Conservation (phyloP, 2,888 invertebrate genomes). For the Cremastinae sp. region DNA sequence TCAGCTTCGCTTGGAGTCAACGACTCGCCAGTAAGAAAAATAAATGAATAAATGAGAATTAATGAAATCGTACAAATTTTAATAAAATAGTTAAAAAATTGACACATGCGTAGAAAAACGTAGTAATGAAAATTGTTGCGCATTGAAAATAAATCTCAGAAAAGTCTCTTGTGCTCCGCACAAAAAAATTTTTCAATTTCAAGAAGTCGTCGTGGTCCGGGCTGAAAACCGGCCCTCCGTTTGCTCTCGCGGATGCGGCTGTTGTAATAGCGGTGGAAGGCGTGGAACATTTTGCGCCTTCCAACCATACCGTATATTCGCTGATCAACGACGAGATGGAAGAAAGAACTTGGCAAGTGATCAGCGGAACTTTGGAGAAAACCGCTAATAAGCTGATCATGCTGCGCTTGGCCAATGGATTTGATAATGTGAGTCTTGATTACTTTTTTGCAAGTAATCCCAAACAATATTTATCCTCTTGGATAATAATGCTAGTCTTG, state of each 20-base stretch:
- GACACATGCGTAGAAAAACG: no score
- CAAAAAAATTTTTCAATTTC: no score
- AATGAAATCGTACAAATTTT: conserved; percentile 1
- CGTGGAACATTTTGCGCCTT: conserved; percentile 76
- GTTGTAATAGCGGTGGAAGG: conserved; percentile 88
- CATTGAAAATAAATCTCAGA: no score
- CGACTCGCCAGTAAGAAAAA: conserved; percentile 84
- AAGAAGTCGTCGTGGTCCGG: conserved; percentile 87
- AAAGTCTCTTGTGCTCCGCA: no score
- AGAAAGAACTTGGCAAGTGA: conserved; percentile 83
- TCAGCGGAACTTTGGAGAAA: conserved; percentile 84
- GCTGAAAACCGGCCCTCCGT: conserved; percentile 86
- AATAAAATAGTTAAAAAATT: no score
- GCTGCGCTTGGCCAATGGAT: conserved; percentile 84
- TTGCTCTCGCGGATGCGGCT: conserved; percentile 87
- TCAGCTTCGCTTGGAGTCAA: conserved; percentile 88
- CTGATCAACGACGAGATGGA: conserved; percentile 85
- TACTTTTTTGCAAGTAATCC: conserved; percentile 10
- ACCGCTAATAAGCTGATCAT: conserved; percentile 85
- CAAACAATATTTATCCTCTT: neutral
- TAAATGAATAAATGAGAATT: neutral
- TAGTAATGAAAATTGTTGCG: no score
- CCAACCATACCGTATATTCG: conserved; percentile 82
- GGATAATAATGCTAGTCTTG: no score
- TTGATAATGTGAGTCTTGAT: conserved; percentile 84